A percentile compares a stretch with the other conserved stretches of the same genome.
Evolutionary conservation across 2,113 vertebrate species (phyloP).

Genomic region (Craseonycteris thonglongyai): DNA sequence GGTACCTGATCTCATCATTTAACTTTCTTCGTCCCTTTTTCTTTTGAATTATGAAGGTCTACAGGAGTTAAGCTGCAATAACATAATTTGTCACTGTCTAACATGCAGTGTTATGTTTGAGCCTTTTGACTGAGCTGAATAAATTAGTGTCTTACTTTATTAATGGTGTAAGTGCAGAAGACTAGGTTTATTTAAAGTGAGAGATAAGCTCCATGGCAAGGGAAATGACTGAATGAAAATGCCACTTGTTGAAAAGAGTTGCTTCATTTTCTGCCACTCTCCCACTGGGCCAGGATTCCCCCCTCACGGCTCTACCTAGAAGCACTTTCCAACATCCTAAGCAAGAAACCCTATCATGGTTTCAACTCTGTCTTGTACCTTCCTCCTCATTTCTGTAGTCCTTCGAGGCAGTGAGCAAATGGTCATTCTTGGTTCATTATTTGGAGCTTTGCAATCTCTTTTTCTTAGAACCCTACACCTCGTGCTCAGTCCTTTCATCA

Average conservation of each 20-base stretch:
- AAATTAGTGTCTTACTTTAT: conserved; percentile 50
- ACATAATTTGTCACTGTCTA: conserved; percentile 29
- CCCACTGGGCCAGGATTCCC: accelerated
- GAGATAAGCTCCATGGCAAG: neutral
- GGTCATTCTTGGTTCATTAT: neutral
- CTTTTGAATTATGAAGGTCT: conserved; percentile 40
- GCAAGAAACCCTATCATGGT: neutral
- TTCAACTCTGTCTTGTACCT: neutral
- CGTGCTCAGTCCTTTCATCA: neutral
- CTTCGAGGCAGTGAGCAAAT: neutral
- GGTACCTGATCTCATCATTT: neutral
- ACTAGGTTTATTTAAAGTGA: conserved; percentile 43
- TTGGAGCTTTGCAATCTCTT: neutral
- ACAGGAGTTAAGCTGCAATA: neutral
- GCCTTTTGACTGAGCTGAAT: conserved; percentile 12
- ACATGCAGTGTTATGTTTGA: neutral
- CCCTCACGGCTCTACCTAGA: neutral
- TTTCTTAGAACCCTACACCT: neutral
- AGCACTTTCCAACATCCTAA: neutral
- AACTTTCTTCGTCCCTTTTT: neutral
- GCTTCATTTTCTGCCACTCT: neutral
- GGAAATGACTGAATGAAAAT: neutral
- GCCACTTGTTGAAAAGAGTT: neutral
- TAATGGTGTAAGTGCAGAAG: conserved; percentile 3
- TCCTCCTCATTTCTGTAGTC: neutral